Base-by-base conservation (phyloP, 2,113 vertebrate genomes). In the Oreochromis niloticus region DNA sequence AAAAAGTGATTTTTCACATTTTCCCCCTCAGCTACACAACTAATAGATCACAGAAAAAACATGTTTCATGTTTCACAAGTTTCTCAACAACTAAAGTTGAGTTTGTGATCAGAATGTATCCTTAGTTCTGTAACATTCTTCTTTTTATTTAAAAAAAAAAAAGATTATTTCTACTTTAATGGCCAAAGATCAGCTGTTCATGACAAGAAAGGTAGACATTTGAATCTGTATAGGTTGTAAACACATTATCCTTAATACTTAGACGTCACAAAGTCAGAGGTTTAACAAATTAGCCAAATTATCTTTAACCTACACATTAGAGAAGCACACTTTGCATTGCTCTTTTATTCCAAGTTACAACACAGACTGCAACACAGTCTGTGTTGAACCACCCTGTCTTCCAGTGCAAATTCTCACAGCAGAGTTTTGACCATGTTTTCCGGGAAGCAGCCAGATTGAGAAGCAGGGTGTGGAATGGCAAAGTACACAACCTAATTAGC, bases 401-500 rank as follows among this genome's bases (percentile, higher is more conserved):
- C 75, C 75, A 39, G 61, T 14, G 7, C 57, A 80, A 24, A 86
- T 39, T 85, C 39, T 85, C 50, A 17, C 19, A 68, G 83, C 61
- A 66, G 16, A 88, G 75, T 46, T 86, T 82, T 87, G 82, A 82
- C 71, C 89, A 87, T 71, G 48, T 84, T 88, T 81, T 88, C 41
- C 2, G 57, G 9, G 82, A 81, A 81, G 71, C 57, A 84, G 66
- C 71, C 84, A 88, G 12, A 89, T 90, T 85, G 82, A 87, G 63
- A 81, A 81, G 73, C 46, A 57, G 79, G 86, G 83, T 82, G 83
- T 85, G 57, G 84, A 82, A 89, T 87, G 83, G 39, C 81, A 91
- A 89, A 87, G 78, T 50, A 83, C 73, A 81, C 36, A 80, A 85
- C 81, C 91, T 94, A 91, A 94, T 94, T 92, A 93, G 83, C 43